A percentile compares a stretch with the other conserved stretches of the same genome.
Conservation (phyloP, 1,140 invertebrate genomes). For the Drosophila parvula region DNA sequence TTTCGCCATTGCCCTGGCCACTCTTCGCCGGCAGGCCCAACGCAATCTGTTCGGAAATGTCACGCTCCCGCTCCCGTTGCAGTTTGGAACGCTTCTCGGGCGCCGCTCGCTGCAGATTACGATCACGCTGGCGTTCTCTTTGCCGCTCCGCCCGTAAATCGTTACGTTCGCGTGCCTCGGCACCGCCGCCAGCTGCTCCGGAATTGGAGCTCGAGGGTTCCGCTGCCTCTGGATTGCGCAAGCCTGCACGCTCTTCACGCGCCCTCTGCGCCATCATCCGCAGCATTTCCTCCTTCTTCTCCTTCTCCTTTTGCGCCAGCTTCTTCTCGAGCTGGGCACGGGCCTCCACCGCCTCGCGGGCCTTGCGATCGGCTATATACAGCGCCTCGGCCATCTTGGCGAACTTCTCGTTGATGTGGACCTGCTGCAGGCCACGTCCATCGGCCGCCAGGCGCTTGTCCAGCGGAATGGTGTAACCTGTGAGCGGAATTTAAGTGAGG, state of each 20-base stretch:
- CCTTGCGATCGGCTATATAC: conserved; percentile 99
- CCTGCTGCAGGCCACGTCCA: conserved; percentile 97
- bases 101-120: conserved; percentile 96
- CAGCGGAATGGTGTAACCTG: conserved; percentile 96
- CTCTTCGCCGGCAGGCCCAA: conserved; percentile 96
- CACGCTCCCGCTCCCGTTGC: conserved; percentile 96
- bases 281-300: conserved; percentile 98
- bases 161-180: conserved; percentile 95
- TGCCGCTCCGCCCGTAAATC: conserved; percentile 95
- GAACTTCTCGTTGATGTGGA: conserved; percentile 99
- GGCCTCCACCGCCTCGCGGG: conserved; percentile 97
- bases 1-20: conserved; percentile 88
- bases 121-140: conserved; percentile 95
- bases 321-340: conserved; percentile 98
- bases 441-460: conserved; percentile 99
- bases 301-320: conserved; percentile 98
- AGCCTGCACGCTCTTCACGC: conserved; percentile 95
- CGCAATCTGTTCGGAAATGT: conserved; percentile 99
- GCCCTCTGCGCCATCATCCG: conserved; percentile 97
- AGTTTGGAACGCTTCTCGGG: conserved; percentile 96
- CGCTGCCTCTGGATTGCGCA: conserved; percentile 77
- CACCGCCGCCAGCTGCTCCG: conserved; percentile 83
- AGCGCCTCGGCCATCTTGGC: conserved; percentile 98
- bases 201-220: conserved; percentile 85
- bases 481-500: neutral